Percentiles rank a stretch among this genome's conserved stretches.
Conservation (phyloP, 2,797 vertebrate genomes). For the Phaenicophaeus curvirostris region DNA sequence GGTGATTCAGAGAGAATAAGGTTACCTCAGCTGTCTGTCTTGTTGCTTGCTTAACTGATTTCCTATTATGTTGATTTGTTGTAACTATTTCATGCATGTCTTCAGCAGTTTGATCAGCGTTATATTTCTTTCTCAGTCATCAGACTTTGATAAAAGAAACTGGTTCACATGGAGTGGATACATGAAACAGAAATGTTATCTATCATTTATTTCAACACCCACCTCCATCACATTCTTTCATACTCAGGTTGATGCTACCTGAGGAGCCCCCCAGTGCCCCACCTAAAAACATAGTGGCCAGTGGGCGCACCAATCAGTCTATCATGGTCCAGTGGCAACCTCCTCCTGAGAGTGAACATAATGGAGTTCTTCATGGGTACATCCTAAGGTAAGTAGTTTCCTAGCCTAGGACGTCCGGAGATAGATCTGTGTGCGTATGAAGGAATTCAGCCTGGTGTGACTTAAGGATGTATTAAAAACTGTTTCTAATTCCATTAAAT, state of each 20-base stretch:
- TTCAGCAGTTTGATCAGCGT: constrained; percentile 10
- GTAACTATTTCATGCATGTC: constrained; percentile 50
- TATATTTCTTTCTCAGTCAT: constrained; percentile 24
- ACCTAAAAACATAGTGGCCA: constrained; percentile 94
- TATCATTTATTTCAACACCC: not conserved
- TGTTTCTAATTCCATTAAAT: not conserved
- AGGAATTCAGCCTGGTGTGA: not conserved
- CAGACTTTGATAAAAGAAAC: not conserved
- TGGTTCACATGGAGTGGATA: not conserved
- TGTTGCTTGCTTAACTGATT: constrained; percentile 65
- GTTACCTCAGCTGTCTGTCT: constrained; percentile 46
- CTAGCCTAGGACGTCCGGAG: not conserved
- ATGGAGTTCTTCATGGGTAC: constrained; percentile 91
- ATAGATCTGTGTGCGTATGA: accelerated
- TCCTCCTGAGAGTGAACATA: constrained; percentile 92
- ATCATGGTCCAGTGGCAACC: constrained; percentile 99
- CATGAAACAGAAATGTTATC: not conserved
- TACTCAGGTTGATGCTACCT: constrained; percentile 87
- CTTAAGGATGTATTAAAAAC: not conserved
- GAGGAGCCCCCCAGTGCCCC: constrained; percentile 94
- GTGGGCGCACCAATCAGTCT: constrained; percentile 95
- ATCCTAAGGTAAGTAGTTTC: constrained; percentile 84
- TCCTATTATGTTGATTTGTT: constrained; percentile 61
- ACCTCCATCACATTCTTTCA: not conserved
- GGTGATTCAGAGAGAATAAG: constrained; percentile 38